phyloP scores from a whole-genome alignment of 2,797 vertebrate species.

The Alfaro cultratus region DNA sequence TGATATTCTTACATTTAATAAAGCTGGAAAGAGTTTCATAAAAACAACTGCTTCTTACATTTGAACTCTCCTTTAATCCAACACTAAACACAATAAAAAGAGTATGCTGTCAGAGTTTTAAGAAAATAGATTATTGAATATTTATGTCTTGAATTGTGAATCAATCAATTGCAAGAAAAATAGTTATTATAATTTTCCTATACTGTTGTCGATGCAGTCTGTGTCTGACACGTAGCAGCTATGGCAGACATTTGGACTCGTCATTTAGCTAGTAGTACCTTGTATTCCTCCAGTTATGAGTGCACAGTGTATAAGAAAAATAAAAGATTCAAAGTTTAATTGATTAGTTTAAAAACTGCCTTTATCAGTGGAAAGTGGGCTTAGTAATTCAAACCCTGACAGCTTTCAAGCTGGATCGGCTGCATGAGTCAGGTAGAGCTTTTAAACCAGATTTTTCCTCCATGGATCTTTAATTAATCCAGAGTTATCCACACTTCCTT shows the following conservation, averaged over 20 bases:
- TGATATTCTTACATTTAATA: neutral
- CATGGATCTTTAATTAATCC: slow-evolving; percentile 73
- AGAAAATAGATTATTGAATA: neutral
- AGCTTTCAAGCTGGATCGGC: slow-evolving; percentile 54
- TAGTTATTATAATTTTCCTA: neutral
- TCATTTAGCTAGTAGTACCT: neutral
- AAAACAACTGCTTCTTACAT: neutral
- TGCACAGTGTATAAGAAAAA: neutral
- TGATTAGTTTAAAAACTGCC: neutral
- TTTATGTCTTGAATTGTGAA: neutral
- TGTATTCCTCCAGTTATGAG: neutral
- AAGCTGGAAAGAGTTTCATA: neutral
- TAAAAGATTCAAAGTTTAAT: neutral
- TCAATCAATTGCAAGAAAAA: neutral
- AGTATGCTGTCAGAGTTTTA: too few species aligned
- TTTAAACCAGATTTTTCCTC: slow-evolving; percentile 75
- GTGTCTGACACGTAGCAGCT: neutral
- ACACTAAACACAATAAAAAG: neutral
- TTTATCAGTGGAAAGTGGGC: slow-evolving; percentile 11
- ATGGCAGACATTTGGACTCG: neutral
- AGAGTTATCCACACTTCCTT: slow-evolving; percentile 74
- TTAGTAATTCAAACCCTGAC: slow-evolving; percentile 47
- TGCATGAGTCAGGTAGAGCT: slow-evolving; percentile 48
- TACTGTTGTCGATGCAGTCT: neutral
- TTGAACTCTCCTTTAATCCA: neutral